These are phyloP conservation scores for Sipha maydis DNA, from an alignment of 2,888 invertebrate genomes.

Conservation along the genomic window DNA sequence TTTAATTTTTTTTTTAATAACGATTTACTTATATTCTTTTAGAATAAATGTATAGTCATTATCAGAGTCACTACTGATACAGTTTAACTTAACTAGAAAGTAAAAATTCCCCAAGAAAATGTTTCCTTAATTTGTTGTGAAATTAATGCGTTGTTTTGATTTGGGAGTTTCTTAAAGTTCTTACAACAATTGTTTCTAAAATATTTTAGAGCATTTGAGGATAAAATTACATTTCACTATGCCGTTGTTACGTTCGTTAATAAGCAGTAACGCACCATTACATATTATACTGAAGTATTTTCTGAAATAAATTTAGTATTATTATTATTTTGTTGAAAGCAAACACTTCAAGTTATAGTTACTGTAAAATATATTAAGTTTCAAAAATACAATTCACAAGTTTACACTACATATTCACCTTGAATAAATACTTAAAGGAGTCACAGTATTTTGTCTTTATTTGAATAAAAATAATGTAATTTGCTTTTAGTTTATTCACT, in stretches of 20 bases:
- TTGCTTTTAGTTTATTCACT: too few relatives aligned
- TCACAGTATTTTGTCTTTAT: too few relatives aligned
- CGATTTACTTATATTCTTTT: too few relatives aligned
- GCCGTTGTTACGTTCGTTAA: background rate
- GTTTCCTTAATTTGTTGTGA: background rate
- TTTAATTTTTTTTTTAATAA: too few relatives aligned
- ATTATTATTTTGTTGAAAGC: background rate
- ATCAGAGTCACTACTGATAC: background rate
- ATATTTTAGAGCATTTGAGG: background rate
- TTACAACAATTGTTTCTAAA: background rate
- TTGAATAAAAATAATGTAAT: too few relatives aligned
- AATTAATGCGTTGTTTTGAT: background rate
- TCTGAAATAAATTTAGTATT: background rate
- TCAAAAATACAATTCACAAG: background rate
- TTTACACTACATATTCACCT: too few relatives aligned
- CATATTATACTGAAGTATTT: background rate
- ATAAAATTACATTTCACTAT: background rate
- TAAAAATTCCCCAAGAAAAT: background rate
- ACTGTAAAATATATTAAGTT: background rate
- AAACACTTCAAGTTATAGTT: background rate
- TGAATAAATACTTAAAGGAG: too few relatives aligned
- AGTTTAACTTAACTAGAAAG: background rate
- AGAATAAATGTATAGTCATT: too few relatives aligned
- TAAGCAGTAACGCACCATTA: background rate
- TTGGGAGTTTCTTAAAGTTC: background rate